Evolutionary conservation across 2,113 vertebrate species (phyloP), one percentile per base, ranked within the genome.

Genomic region (Cololabis saira): DNA sequence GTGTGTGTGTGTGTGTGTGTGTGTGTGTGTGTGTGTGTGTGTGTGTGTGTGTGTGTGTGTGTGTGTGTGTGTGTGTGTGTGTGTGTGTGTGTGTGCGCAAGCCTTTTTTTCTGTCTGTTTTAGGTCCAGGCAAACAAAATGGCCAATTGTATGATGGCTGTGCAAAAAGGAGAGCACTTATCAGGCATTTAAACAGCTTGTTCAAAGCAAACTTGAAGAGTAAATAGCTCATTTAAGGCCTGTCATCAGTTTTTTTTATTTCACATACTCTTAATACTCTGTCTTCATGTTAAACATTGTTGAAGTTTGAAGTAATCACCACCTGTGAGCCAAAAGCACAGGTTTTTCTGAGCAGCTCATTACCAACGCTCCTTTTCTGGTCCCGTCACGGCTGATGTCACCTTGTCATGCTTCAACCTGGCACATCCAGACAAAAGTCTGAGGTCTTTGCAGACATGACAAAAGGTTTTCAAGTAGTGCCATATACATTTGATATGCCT

Each of bases 1-100:
- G 12, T 21, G n/a, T 43, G 33, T 59, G 58, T 24, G 58, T n/a
- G 48, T 41, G 14, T 41, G 27, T 45, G 12, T 21, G n/a, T 43
- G 33, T 59, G 58, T 24, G 58, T n/a, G 48, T 41, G 14, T 41
- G 27, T 45, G 12, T 21, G n/a, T 43, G 33, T 59, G 58, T 24
- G 58, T n/a, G 19, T 7, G 1, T 19, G 33, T 30, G 3, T 42
- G 19, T 7, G 1, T 19, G 33, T 30, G 3, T 42, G 19, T 7
- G 1, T 19, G 33, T 30, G 3, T 42, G n/a, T n/a, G n/a, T n/a
- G n/a, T n/a, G n/a, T 14, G 17, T 13, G 17, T 61, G 52, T 51
- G 59, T 43, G 48, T 41, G 14, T 41, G 27, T 45, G 12, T 21
- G n/a, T 43, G 33, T 59, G 58, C 30, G 58, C 24, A 27, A 2